Evolutionary conservation across 2,113 vertebrate species (phyloP), one percentile per base, ranked within the genome.

Genomic region (Naja naja): DNA sequence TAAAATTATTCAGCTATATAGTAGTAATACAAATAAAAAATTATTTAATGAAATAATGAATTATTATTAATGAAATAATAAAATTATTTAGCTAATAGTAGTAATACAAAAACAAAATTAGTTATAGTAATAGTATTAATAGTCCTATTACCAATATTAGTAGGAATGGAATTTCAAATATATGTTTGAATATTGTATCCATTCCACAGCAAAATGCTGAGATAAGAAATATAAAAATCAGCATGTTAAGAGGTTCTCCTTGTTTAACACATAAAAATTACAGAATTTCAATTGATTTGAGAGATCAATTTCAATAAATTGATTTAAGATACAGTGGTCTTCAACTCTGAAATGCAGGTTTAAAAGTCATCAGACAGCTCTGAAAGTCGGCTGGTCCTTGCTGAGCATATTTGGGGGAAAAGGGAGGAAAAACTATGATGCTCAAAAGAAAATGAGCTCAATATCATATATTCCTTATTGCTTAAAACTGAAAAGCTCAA

Each of bases 181-280:
- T 30, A 64, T 81, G 16, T 39, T 81, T 81, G 34, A 81, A 81
- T 81, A 39, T 69, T 69, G 10, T 96, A 64, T 96, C 91, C 97
- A 95, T 87, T 87, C 92, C 93, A 85, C 53, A 95, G 92, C 7
- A 96, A 96, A 96, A 96, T 81, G 54, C 74, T 95, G 87, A 90
- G 90, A 55, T 93, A 43, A 94, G 89, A 93, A 94, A 81, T 30
- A 3, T 52, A 92, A 27, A 97, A 89, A 5, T 49, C 74, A 95
- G 90, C 90, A 55, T 97, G 52, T 93, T 95, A 96, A 97, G 85
- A 94, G 96, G 39, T 11, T 20, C 92, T 94, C 16, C 30, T 92
- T 96, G 90, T 96, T 89, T 89, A 89, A 96, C 94, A 93, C 3
- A 89, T 47, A 93, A 45, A 53, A 55, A 86, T 93, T 94, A 92